Evolutionary conservation across 2,888 invertebrate species (phyloP).

Genomic region (Scrobipalpa atriplicella): DNA sequence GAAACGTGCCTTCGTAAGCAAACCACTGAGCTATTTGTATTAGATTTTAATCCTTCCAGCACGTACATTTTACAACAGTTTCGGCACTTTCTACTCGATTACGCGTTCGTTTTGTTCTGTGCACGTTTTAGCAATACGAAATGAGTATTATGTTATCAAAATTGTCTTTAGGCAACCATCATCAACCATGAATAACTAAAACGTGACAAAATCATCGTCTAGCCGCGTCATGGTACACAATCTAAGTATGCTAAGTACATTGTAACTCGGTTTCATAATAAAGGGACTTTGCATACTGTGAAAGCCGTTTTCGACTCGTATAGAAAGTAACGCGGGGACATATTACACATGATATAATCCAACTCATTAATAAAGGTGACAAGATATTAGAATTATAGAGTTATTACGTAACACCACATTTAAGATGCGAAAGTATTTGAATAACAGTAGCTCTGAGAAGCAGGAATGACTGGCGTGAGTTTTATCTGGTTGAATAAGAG

Average conservation of each 20-base stretch:
- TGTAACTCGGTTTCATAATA: constrained; percentile 38
- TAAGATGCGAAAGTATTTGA: constrained; percentile 32
- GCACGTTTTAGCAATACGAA: constrained; percentile 48
- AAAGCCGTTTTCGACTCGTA: constrained; percentile 49
- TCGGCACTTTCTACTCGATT: constrained; percentile 57
- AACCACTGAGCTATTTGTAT: constrained; percentile 21
- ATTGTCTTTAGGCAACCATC: constrained; percentile 30
- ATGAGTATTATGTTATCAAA: constrained; percentile 39
- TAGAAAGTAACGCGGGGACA: constrained; percentile 57
- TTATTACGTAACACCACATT: constrained; percentile 44
- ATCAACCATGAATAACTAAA: constrained; percentile 26
- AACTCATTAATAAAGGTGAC: constrained; percentile 29
- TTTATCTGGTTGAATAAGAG: constrained; percentile 6
- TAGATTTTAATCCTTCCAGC: constrained; percentile 44
- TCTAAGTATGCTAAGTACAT: constrained; percentile 10
- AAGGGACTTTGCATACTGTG: constrained; percentile 45
- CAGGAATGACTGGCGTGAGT: neutral
- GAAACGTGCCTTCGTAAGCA: constrained; percentile 40
- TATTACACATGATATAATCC: constrained; percentile 32
- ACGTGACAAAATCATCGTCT: constrained; percentile 20
- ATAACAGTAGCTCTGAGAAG: constrained; percentile 4
- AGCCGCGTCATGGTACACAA: neutral
- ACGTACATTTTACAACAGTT: constrained; percentile 57
- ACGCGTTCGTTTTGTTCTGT: constrained; percentile 45
- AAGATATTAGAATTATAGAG: constrained; percentile 21